Base-by-base conservation (phyloP, 2,113 vertebrate species). In the Cyprinodon brontotheroides region DNA sequence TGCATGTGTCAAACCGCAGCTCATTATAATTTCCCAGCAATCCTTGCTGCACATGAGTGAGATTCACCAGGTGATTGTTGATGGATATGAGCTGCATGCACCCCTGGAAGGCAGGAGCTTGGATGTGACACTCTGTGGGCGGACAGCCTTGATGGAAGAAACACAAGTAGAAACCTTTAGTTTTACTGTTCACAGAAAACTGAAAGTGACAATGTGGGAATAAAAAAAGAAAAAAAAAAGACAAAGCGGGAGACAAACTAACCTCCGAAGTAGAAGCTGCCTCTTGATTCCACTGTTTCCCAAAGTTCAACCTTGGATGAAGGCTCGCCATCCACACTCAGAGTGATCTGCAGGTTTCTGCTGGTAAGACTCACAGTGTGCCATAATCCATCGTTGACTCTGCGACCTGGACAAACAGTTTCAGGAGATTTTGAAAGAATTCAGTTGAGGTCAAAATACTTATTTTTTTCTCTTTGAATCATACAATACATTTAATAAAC, bases 61-160 rank as follows among this genome's bases (percentile, higher is more conserved):
- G 95, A 90, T 98, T 95, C 84, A 95, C 93, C 57, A 95, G 96
- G 90, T 97, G 97, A 92, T 96, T 95, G 95, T 98, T 96, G 93
- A 99, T 96, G 92, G 94, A 94, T 83, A 99, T 95, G 93, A 98
- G 96, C 68, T 95, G 95, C 95, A 99, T 95, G 81, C 98, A 99
- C 43, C 98, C 98, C 95, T 98, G 98, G 92, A 99, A 99, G 87
- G 94, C 94, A 70, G 93, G 92, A 79, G 94, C 92, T 22, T 94
- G 94, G 92, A 93, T 94, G 91, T 94, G 94, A 88, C 97, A 98
- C 89, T 93, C 94, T 57, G 85, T 87, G 79, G 77, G 59, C 29
- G 96, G 96, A 80, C 98, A 99, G 48, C 97, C 97, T 99, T 94
- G 41, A 68, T 6, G 62, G 86, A 72, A 64, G 80, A 0, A 36